Evolutionary conservation across 2,113 vertebrate species (phyloP), one percentile per base, ranked within the genome.

Genomic region (Bufo gargarizans): DNA sequence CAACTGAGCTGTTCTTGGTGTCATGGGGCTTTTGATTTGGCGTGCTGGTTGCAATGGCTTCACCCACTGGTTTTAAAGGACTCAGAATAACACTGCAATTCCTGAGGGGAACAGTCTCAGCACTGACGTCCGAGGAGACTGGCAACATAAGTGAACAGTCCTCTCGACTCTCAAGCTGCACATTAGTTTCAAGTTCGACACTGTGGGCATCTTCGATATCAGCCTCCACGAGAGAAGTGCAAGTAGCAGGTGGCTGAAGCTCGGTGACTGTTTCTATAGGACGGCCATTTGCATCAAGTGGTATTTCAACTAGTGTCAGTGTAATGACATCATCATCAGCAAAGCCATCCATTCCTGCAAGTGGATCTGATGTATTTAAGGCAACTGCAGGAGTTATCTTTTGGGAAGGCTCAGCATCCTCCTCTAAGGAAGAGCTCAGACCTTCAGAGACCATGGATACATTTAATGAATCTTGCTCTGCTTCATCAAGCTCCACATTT

Each of bases 231-330:
- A 12, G 50, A 58, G 43, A 3, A 6, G 47, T 53, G 86, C 74
- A 47, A 53, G 45, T 85, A 82, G 45, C 13, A 8, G 13, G 56
- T 63, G 71, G 74, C 33, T 55, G 76, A 0, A 88, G 90, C 2
- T 84, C 22, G 20, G 45, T 7, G 7, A 10, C 4, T 6, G 33
- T 72, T 10, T 50, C 88, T 47, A 90, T 14, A 0, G n/a, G 90
- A 72, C 91, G 90, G 81, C 58, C 90, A 77, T 92, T 88, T 0
- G 89, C 81, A 72, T 92, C 92, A 87, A 81, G 77, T 0, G 91
- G 91, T 53, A 94, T n/a, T 87, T 95, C 95, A 90, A 95, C 93
- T 82, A 96, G 90, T 0, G 94, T 95, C 86, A 96, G 93, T 0
- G 95, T 95, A 74, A 97, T 77, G 58, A 95, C 91, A 91, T 95